Evolutionary conservation across 2,113 vertebrate species (phyloP).

Genomic region (Holacanthus passer): DNA sequence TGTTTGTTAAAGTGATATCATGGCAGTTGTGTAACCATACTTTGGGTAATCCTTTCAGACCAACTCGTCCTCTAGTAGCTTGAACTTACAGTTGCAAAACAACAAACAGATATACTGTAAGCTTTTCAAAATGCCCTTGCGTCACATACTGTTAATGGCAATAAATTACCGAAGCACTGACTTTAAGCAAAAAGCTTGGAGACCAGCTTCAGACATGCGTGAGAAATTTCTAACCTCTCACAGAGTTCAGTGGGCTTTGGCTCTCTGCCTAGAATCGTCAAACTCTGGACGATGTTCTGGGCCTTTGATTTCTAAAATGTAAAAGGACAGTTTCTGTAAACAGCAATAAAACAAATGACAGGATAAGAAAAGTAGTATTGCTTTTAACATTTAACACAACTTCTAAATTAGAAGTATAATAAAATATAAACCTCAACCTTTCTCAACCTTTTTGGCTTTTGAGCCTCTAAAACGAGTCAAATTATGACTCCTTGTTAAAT

Average conservation of each 20-base stretch:
- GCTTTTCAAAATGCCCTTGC: constrained; percentile 29
- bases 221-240: constrained; percentile 79
- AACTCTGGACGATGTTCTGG: constrained; percentile 36
- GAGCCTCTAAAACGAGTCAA: not conserved
- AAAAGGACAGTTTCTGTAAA: constrained; percentile 40
- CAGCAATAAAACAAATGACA: constrained; percentile 9
- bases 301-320: constrained; percentile 33
- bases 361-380: not conserved
- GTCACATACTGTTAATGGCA: constrained; percentile 9
- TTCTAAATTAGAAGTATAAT: not conserved
- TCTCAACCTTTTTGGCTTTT: not conserved
- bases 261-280: constrained; percentile 68
- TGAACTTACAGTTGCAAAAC: not conserved
- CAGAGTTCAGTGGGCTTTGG: constrained; percentile 78
- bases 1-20: constrained; percentile 4
- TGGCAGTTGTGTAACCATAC: not conserved
- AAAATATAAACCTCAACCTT: not conserved
- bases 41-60: constrained; percentile 9
- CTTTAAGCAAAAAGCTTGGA: constrained; percentile 42
- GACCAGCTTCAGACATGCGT: constrained; percentile 63
- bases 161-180: constrained; percentile 25
- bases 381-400: not conserved
- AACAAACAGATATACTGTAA: not conserved
- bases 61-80: not conserved
- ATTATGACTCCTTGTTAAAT: not conserved